phyloP scores from a whole-genome alignment of 2,113 vertebrate species.

The Fregetta grallaria region DNA sequence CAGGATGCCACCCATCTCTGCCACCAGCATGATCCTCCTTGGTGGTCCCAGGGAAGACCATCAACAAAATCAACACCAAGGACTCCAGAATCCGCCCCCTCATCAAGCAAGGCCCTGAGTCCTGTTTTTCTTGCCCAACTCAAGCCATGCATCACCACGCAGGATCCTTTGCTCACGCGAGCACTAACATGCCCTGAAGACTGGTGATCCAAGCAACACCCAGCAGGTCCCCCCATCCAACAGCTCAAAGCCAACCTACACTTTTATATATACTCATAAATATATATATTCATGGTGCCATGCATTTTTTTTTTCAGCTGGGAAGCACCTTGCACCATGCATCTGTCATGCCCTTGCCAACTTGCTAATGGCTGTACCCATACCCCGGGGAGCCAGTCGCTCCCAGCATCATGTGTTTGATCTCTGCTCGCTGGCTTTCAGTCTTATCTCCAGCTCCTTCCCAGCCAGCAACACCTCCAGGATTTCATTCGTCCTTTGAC shows the following conservation, averaged over 20 bases:
- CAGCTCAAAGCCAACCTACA: neutral
- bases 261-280: neutral
- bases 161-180: neutral
- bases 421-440: neutral
- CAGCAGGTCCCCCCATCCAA: neutral
- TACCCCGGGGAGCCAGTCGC: neutral
- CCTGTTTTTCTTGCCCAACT: neutral
- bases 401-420: neutral
- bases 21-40: neutral
- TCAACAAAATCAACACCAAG: neutral
- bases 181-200: neutral
- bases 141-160: neutral
- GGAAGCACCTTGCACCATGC: neutral
- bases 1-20: neutral
- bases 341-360: neutral
- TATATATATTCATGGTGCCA: neutral
- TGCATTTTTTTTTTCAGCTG: neutral
- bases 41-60: neutral
- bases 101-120: neutral
- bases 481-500: neutral
- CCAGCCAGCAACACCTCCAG: neutral
- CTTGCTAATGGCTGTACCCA: too few species aligned
- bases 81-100: neutral
- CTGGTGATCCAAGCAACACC: neutral
- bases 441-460: neutral